These are phyloP conservation scores for Hydrotaea cyrtoneurina DNA, from an alignment of 2,888 invertebrate genomes.

Conservation along the genomic window DNA sequence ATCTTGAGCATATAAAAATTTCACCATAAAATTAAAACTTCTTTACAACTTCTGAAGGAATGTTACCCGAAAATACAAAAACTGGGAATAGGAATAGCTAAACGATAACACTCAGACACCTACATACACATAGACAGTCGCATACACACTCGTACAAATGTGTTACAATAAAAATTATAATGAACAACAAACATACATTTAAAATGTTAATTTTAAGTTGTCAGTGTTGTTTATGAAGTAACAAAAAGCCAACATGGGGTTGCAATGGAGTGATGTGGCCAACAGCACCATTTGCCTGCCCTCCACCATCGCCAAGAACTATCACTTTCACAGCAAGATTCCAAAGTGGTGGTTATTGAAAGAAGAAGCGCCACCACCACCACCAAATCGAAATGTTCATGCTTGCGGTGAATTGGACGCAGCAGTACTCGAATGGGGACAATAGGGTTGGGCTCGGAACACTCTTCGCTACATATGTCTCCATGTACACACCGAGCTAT, in stretches of 20 bases:
- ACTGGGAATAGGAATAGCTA: neutral
- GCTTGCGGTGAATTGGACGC: neutral
- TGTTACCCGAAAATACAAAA: neutral
- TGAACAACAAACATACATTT: conserved; percentile 49
- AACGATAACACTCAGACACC: neutral
- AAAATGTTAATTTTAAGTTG: conserved; percentile 57
- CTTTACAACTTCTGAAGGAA: conserved; percentile 24
- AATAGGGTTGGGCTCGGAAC: neutral
- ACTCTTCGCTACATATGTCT: neutral
- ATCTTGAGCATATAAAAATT: conserved; percentile 25
- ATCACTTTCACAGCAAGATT: conserved; percentile 23
- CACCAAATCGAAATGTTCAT: neutral
- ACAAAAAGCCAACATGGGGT: conserved; percentile 32
- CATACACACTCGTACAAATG: conserved; percentile 21
- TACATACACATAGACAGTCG: neutral
- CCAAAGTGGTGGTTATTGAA: conserved; percentile 1
- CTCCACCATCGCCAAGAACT: neutral
- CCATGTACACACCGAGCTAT: neutral
- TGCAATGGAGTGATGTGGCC: neutral
- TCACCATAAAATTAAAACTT: conserved; percentile 36
- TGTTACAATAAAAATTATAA: conserved; percentile 57
- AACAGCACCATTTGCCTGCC: neutral
- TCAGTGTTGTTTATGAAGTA: conserved; percentile 8
- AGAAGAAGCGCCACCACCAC: neutral
- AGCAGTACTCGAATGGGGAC: neutral